A percentile compares a stretch with the other conserved stretches of the same genome.
Evolutionary conservation across 2,888 invertebrate genomes (phyloP).

Genomic region (Teleogryllus oceanicus): DNA sequence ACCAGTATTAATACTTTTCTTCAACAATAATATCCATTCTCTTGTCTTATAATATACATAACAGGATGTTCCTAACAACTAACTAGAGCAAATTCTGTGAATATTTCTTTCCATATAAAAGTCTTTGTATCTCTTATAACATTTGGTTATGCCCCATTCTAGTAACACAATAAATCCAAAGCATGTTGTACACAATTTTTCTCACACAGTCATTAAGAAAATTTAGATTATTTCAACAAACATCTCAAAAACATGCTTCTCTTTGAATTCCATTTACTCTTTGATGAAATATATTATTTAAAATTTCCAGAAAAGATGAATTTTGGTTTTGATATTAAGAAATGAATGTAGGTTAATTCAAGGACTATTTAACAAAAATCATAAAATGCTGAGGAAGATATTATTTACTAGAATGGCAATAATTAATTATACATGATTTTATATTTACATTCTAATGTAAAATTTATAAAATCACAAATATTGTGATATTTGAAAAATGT

Average conservation of each 20-base stretch:
- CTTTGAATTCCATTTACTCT: too few species aligned
- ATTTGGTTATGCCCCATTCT: background rate
- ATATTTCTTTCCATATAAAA: conserved; percentile 1
- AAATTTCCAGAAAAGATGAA: too few species aligned
- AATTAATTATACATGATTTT: background rate
- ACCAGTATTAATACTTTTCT: conserved; percentile 19
- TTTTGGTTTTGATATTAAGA: too few species aligned
- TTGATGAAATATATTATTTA: too few species aligned
- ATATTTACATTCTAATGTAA: background rate
- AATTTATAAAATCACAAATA: background rate
- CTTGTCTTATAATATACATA: background rate
- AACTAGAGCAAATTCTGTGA: background rate
- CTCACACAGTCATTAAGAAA: too few species aligned
- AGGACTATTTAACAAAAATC: too few species aligned
- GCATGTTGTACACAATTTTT: background rate
- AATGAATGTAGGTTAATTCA: too few species aligned
- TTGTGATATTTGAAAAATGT: background rate
- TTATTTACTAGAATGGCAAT: conserved; percentile 1
- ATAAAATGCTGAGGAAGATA: background rate
- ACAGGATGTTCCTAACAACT: conserved; percentile 5
- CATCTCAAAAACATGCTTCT: too few species aligned
- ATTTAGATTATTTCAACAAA: too few species aligned
- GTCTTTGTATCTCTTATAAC: conserved; percentile 11
- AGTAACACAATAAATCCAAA: conserved; percentile 9
- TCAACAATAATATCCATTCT: conserved; percentile 5